Percentiles rank a stretch among this genome's conserved stretches.
Conservation (phyloP, 2,888 invertebrate species). For the Himalopsyche japonica region DNA sequence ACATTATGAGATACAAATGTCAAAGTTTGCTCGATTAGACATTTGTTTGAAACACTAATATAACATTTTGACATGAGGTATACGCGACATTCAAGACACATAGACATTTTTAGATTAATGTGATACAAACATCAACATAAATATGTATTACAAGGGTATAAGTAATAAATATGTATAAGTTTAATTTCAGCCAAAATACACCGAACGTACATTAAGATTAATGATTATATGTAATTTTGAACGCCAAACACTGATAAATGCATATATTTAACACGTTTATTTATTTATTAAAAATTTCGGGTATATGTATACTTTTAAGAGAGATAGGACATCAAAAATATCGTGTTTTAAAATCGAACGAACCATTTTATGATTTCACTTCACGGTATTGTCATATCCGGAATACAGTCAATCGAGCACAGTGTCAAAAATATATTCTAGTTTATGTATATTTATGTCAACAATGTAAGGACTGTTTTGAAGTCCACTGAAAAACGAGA, state of each 20-base stretch:
- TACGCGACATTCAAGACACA: slow-evolving; percentile 54
- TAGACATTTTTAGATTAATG: slow-evolving; percentile 39
- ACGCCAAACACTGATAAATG: slow-evolving; percentile 41
- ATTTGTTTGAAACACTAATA: slow-evolving; percentile 25
- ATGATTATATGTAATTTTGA: slow-evolving; percentile 36
- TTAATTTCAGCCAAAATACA: slow-evolving; percentile 35
- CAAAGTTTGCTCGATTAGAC: slow-evolving; percentile 14
- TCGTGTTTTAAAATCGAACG: slow-evolving; percentile 22
- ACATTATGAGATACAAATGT: slow-evolving; percentile 30
- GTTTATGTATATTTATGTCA: slow-evolving; percentile 37
- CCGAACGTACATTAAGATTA: slow-evolving; percentile 32
- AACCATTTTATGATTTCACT: background rate
- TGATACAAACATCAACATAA: slow-evolving; percentile 39
- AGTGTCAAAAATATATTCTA: slow-evolving; percentile 39
- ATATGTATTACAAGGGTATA: slow-evolving; percentile 26
- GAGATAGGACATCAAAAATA: slow-evolving; percentile 41
- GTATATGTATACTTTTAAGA: slow-evolving; percentile 40
- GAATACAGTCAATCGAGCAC: slow-evolving; percentile 9
- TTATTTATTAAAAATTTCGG: slow-evolving; percentile 31
- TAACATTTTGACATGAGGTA: slow-evolving; percentile 50
- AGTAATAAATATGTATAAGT: slow-evolving; percentile 32
- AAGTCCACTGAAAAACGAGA: slow-evolving; percentile 1
- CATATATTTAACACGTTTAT: slow-evolving; percentile 39
- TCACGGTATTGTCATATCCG: background rate
- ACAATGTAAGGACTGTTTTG: slow-evolving; percentile 35